Evolutionary conservation across 2,113 vertebrate genomes (phyloP).

Genomic region (Neogale vison): DNA sequence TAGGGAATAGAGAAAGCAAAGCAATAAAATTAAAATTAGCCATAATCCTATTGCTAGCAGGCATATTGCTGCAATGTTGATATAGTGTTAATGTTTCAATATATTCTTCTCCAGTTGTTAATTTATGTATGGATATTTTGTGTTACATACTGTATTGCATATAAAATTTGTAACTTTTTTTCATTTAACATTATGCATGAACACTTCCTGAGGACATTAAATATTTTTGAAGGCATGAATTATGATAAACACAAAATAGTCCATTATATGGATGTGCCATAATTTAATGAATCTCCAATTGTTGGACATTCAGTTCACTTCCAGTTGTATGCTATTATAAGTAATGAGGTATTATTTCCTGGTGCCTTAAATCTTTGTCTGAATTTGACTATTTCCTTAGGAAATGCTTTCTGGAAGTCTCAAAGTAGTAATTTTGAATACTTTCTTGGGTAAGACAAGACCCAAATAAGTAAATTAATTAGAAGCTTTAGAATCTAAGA

Average conservation of each 20-base stretch:
- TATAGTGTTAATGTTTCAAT: constrained; percentile 41
- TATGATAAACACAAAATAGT: constrained; percentile 44
- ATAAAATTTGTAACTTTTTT: constrained; percentile 59
- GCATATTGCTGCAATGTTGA: neutral
- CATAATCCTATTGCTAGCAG: constrained; percentile 11
- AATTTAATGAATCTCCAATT: constrained; percentile 62
- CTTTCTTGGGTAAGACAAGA: neutral
- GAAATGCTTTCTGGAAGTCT: constrained; percentile 39
- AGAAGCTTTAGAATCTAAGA: constrained; percentile 25
- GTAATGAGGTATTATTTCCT: constrained; percentile 58
- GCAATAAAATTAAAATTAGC: constrained; percentile 57
- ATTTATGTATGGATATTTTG: constrained; percentile 50
- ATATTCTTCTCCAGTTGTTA: constrained; percentile 34
- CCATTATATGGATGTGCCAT: neutral
- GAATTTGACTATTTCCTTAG: constrained; percentile 52
- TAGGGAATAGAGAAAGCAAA: constrained; percentile 43
- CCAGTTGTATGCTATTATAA: constrained; percentile 44
- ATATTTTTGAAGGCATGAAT: constrained; percentile 60
- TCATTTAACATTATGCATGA: constrained; percentile 61
- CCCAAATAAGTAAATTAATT: constrained; percentile 39
- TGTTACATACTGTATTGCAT: constrained; percentile 18
- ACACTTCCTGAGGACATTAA: constrained; percentile 57
- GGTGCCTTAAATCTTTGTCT: constrained; percentile 52
- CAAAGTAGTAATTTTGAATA: constrained; percentile 50
- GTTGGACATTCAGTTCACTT: constrained; percentile 48